Evolutionary conservation across 2,797 vertebrate genomes (phyloP).

Genomic region (Euphonia xanthogaster): DNA sequence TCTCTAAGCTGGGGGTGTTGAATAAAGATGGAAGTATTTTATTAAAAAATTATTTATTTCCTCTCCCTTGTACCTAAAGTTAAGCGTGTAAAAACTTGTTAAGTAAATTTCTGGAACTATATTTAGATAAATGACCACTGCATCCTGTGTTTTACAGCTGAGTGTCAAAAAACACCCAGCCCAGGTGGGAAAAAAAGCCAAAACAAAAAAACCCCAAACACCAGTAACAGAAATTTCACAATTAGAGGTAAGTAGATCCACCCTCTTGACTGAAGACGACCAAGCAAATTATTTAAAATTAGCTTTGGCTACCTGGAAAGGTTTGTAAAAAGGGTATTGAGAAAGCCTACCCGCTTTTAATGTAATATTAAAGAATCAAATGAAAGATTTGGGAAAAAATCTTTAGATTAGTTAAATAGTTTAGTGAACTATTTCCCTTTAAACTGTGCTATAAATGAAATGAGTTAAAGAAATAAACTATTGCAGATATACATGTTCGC

Average conservation of each 20-base stretch:
- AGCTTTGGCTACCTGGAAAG: not conserved
- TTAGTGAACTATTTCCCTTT: not conserved
- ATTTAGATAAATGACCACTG: not conserved
- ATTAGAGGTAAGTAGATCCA: not conserved
- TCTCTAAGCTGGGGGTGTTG: not conserved
- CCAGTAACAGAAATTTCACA: not conserved
- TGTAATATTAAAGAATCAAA: not conserved
- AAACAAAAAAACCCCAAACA: fast-evolving
- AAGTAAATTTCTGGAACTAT: not conserved
- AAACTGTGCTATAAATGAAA: not conserved
- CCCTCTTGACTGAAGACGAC: not conserved
- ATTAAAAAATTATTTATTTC: not conserved
- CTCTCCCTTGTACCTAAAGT: not conserved
- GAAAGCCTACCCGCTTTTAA: not conserved
- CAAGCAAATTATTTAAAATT: not conserved
- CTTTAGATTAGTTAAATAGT: too few species aligned
- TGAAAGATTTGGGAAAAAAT: not conserved
- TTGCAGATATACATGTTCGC: not conserved
- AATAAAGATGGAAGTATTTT: not conserved
- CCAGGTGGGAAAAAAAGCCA: not conserved
- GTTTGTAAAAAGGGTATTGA: not conserved
- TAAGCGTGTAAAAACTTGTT: not conserved
- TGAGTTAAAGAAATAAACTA: not conserved
- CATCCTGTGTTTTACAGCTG: not conserved
- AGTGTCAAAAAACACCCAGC: not conserved